A percentile compares a stretch with the other conserved stretches of the same genome.
Conservation (phyloP, 2,888 invertebrate species). For the Tridacna gigas region DNA sequence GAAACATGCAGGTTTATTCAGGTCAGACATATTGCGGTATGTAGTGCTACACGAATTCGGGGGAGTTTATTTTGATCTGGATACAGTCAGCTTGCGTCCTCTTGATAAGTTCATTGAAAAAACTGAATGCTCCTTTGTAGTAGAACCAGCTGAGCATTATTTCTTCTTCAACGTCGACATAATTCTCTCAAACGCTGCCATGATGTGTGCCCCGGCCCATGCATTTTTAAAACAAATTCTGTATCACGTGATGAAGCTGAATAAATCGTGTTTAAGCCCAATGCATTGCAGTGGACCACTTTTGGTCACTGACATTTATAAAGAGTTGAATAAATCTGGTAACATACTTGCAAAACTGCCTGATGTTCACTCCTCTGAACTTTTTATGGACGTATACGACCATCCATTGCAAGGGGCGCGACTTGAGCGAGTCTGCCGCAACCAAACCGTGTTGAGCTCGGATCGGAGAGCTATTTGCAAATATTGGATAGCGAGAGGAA, state of each 20-base stretch:
- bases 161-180: constrained; percentile 18
- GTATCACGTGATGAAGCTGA: neutral
- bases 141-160: constrained; percentile 23
- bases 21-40: constrained; percentile 8
- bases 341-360: constrained; percentile 2
- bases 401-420: constrained; percentile 11
- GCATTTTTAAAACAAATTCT: constrained; percentile 20
- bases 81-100: constrained; percentile 17
- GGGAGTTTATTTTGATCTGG: constrained; percentile 15
- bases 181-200: constrained; percentile 18
- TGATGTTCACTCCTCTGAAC: constrained; percentile 8
- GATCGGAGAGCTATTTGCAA: neutral
- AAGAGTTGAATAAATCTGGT: constrained; percentile 12
- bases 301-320: constrained; percentile 7
- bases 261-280: constrained; percentile 1
- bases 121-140: constrained; percentile 18
- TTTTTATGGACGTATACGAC: constrained; percentile 24
- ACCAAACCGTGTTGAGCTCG: neutral
- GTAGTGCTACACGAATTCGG: constrained; percentile 15
- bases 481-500: constrained; percentile 10
- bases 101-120: constrained; percentile 5
- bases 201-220: neutral
- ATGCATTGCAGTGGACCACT: constrained; percentile 22
- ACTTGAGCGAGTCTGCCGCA: constrained; percentile 2
- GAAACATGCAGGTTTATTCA: constrained; percentile 21